Percentiles rank a stretch among this genome's conserved stretches.
Evolutionary conservation across 2,113 vertebrate species (phyloP).

Genomic region (Eurystomus gularis): DNA sequence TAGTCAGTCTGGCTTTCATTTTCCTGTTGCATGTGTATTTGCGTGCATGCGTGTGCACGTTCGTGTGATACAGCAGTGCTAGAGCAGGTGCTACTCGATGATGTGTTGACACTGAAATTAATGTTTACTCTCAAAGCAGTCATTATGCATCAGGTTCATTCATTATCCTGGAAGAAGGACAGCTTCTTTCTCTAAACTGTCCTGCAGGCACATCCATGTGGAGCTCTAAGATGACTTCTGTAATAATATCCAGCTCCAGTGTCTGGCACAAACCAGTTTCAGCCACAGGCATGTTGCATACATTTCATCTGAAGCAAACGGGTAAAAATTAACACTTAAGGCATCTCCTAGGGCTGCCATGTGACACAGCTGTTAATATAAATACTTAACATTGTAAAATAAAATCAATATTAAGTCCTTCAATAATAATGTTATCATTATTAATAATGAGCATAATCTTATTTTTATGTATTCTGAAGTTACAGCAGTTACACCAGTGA

Average conservation of each 20-base stretch:
- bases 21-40: background rate
- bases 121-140: slow-evolving; percentile 37
- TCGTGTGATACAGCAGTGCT: background rate
- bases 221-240: background rate
- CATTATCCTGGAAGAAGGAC: background rate
- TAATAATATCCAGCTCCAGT: background rate
- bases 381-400: background rate
- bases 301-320: background rate
- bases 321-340: background rate
- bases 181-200: background rate
- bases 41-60: rapidly evolving
- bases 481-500: background rate
- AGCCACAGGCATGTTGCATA: background rate
- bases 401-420: background rate
- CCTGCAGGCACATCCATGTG: background rate
- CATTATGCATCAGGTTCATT: slow-evolving; percentile 3
- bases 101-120: slow-evolving; percentile 19
- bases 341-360: background rate
- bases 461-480: background rate
- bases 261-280: background rate
- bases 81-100: slow-evolving; percentile 24
- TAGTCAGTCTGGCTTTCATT: background rate
- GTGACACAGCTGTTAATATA: background rate
- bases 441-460: background rate
- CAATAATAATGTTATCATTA: background rate